Evolutionary conservation across 2,113 vertebrate genomes (phyloP).

Genomic region (Mastomys natalensis): DNA sequence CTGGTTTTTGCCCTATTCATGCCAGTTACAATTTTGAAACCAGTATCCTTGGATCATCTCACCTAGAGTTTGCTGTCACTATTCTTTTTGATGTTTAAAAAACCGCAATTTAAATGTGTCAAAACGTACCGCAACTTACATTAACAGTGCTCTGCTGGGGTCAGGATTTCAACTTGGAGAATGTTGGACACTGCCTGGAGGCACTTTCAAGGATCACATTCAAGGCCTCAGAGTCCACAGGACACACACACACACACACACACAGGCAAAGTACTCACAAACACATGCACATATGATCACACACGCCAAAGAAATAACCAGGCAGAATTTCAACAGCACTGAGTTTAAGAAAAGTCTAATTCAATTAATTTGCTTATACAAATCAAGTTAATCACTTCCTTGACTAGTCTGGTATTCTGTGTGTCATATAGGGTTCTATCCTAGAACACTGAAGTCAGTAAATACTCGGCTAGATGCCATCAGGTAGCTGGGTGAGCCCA

Average conservation of each 20-base stretch:
- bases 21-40: background rate
- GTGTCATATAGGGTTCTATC: background rate
- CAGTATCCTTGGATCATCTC: background rate
- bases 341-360: background rate
- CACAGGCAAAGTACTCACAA: background rate
- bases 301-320: background rate
- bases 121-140: background rate
- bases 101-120: background rate
- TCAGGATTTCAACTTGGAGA: background rate
- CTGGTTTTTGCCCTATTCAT: background rate
- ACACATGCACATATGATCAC: background rate
- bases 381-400: background rate
- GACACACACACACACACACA: background rate
- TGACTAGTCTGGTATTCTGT: background rate
- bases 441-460: background rate
- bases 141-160: background rate
- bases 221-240: background rate
- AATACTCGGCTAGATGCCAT: background rate
- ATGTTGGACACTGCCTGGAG: background rate
- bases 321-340: background rate
- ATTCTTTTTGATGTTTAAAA: background rate
- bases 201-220: background rate
- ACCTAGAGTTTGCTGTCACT: background rate
- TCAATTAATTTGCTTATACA: background rate
- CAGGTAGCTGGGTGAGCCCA: background rate